phyloP scores from a whole-genome alignment of 2,888 invertebrate species.

The Euplexia lucipara region DNA sequence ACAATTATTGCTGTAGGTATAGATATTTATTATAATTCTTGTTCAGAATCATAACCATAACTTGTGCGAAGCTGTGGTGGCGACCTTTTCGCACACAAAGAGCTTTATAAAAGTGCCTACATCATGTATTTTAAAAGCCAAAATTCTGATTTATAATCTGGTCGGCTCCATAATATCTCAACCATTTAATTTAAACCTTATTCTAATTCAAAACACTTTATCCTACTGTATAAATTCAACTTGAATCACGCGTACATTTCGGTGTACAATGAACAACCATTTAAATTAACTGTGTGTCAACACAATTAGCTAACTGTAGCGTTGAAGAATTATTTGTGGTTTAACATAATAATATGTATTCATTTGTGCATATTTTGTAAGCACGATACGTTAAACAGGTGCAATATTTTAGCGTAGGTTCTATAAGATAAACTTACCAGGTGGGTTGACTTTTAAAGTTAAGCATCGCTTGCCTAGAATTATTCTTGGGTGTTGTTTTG shows the following conservation, averaged over 20 bases:
- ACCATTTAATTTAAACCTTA: constrained; percentile 20
- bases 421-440: too few relatives aligned
- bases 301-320: constrained; percentile 13
- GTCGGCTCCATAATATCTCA: constrained; percentile 24
- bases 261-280: constrained; percentile 13
- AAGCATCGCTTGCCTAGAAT: too few relatives aligned
- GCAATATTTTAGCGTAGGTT: too few relatives aligned
- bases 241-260: constrained; percentile 13
- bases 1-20: constrained; percentile 21
- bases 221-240: constrained; percentile 16
- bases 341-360: not conserved
- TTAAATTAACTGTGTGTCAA: constrained; percentile 23
- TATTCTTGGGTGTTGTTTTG: too few relatives aligned
- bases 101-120: constrained; percentile 9
- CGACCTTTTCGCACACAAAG: constrained; percentile 16
- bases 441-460: not conserved
- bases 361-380: not conserved
- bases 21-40: too few relatives aligned
- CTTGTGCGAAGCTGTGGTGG: constrained; percentile 2
- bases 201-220: constrained; percentile 22
- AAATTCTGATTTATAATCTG: constrained; percentile 20
- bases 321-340: constrained; percentile 1
- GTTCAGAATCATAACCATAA: constrained; percentile 24
- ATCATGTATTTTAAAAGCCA: constrained; percentile 33
- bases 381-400: not conserved